Base-by-base conservation (phyloP, 2,797 vertebrate genomes). In the Octomys mimax region DNA sequence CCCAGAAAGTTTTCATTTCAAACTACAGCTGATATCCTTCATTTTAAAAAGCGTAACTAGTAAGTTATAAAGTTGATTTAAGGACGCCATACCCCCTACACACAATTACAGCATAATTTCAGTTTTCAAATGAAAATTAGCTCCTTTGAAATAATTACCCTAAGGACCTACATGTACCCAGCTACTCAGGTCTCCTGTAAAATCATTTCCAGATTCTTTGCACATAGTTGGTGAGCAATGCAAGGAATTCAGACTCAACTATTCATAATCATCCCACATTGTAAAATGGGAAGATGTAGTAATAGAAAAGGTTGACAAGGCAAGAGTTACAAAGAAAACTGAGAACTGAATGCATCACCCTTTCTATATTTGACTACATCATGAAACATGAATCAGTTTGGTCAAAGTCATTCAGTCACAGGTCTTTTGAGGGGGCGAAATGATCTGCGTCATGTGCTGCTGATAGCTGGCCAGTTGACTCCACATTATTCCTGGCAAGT, bases 41-140 rank as follows among this genome's bases (percentile, higher is more conserved):
- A 70, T 59, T 95, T 78, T 39, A 18, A 73, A 73, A 86, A 78
- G 54, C 42, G 24, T 64, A 93, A 31, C 87, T 91, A 75, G 16
- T 36, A n/a, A 36, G 66, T 95, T 92, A 89, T 46, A 22, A 89
- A 59, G 46, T 91, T 86, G 22, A 93, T 87, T 95, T 91, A 95
- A 68, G 92, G 19, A 68, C 8, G 24, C 46, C 52, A 46, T 28
- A 16, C 39, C 24, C 22, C 10, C 31, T 33, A 57, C 79, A 83
- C 16, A 71, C 28, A 64, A 18, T 36, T 33, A 78, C 7, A 36
- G 16, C 16, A 66, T 87, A 93, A 61, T 31, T 84, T 93, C 52
- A 95, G 26, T 95, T 96, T 90, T 93, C 84, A 95, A 96, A 95
- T 93, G n/a, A 95, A n/a, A 31, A 85, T 84, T 96, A 66, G 9